Conservation (phyloP, 2,113 vertebrate genomes). For the Urocynchramus pylzowi region DNA sequence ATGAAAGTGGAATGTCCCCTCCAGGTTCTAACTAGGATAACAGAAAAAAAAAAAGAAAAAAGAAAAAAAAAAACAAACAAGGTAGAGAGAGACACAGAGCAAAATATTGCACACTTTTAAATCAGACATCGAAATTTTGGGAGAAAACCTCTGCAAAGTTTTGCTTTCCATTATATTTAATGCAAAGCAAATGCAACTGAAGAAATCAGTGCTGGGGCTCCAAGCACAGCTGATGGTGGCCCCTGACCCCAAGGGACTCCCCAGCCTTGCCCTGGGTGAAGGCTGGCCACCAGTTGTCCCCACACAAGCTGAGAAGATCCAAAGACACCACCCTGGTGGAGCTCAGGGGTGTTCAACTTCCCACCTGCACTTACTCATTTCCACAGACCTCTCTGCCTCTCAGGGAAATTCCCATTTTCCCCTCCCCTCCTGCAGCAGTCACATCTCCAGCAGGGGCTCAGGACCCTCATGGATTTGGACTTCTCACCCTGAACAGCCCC, state of each 20-base stretch:
- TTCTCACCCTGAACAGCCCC: neutral
- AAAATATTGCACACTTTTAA: neutral
- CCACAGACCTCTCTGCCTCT: neutral
- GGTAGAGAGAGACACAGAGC: neutral
- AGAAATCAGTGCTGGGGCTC: neutral
- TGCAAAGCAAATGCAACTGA: neutral
- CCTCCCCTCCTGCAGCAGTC: neutral
- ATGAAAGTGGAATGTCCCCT: neutral
- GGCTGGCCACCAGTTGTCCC: neutral
- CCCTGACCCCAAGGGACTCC: neutral
- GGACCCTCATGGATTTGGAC: neutral
- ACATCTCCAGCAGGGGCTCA: neutral
- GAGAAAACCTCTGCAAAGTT: neutral
- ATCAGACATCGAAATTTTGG: neutral
- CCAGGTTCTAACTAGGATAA: neutral
- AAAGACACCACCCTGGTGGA: rapidly evolving
- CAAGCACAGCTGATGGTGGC: neutral
- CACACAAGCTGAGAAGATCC: neutral
- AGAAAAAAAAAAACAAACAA: neutral
- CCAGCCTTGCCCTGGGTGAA: neutral
- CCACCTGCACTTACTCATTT: neutral
- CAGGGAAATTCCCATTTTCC: neutral
- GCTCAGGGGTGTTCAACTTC: neutral
- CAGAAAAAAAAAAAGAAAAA: neutral
- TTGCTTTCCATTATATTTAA: neutral